Conservation (phyloP, 2,797 vertebrate genomes). For the Cryptoprocta ferox region DNA sequence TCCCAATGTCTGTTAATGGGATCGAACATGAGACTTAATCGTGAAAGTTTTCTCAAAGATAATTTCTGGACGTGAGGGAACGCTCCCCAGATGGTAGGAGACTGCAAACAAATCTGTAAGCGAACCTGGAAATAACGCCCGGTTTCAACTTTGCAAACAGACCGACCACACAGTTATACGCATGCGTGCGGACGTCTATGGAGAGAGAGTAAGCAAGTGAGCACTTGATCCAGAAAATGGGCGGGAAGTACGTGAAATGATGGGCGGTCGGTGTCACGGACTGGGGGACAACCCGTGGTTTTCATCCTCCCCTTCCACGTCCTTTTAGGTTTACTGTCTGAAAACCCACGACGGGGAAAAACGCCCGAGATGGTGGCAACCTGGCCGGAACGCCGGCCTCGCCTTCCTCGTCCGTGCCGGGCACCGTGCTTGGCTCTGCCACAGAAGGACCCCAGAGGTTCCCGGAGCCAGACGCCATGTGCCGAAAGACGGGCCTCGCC, state of each 20-base stretch:
- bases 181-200: fast-evolving
- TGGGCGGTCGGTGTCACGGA: fast-evolving
- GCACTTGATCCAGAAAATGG: fast-evolving
- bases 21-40: neutral
- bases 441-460: fast-evolving
- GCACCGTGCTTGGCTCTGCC: neutral
- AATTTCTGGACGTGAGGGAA: neutral
- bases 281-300: neutral
- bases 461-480: fast-evolving
- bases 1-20: neutral
- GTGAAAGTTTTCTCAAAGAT: neutral
- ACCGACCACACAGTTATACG: fast-evolving
- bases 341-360: neutral
- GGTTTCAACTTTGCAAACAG: neutral
- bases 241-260: neutral
- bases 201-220: too few species aligned
- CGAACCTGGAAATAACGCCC: neutral
- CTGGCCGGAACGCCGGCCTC: neutral
- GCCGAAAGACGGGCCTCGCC: fast-evolving
- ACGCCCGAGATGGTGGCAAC: too few species aligned
- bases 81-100: neutral
- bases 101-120: too few species aligned
- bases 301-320: neutral
- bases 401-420: fast-evolving
- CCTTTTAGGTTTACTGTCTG: neutral